Evolutionary conservation across 2,797 vertebrate genomes (phyloP).

Genomic region (Champsocephalus gunnari): DNA sequence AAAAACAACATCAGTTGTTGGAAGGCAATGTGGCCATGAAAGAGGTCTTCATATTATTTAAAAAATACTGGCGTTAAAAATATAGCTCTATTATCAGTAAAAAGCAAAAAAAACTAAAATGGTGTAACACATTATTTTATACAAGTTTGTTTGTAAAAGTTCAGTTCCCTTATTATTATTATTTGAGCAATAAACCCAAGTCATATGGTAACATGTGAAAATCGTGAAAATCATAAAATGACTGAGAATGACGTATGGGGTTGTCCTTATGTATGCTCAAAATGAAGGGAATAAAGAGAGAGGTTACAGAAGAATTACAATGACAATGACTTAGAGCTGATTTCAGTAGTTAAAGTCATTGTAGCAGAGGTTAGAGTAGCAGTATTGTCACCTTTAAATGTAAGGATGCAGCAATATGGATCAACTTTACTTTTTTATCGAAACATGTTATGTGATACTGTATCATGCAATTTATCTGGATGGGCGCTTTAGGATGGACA

Average conservation of each 20-base stretch:
- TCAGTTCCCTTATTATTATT: too few species aligned
- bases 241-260: neutral
- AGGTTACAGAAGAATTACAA: neutral
- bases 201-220: too few species aligned
- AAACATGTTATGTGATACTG: neutral
- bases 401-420: conserved; percentile 16
- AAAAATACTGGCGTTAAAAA: neutral
- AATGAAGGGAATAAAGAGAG: neutral
- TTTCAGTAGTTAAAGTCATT: neutral
- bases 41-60: neutral
- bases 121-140: neutral
- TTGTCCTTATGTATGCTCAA: neutral
- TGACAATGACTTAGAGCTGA: neutral
- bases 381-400: neutral
- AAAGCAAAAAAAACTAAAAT: neutral
- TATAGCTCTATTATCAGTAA: neutral
- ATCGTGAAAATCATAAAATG: neutral
- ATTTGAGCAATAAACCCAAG: too few species aligned
- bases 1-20: neutral
- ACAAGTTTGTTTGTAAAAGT: neutral
- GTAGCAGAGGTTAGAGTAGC: neutral
- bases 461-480: neutral
- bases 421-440: conserved; percentile 11
- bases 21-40: conserved; percentile 6
- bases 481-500: conserved; percentile 50